Evolutionary conservation across 2,113 vertebrate species (phyloP), one percentile per base, ranked within the genome.

Genomic region (Pholis gunnellus): DNA sequence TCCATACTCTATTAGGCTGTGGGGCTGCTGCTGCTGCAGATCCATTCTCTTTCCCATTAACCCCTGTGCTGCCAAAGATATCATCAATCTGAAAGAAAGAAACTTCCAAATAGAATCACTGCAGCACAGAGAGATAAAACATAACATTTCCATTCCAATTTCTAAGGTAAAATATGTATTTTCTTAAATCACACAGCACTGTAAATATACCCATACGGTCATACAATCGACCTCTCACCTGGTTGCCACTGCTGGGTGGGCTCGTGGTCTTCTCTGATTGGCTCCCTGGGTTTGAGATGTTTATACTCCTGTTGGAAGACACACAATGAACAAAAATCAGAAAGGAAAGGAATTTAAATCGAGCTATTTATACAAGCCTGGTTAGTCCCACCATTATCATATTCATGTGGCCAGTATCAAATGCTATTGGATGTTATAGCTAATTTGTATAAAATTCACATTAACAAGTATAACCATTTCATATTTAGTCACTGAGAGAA

Each of bases 31-130:
- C 7, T 5, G 88, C 88, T 69, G 96, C 94, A 9, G 95, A 88
- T 52, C 96, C 97, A 44, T 96, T 97, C 75, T 97, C 97, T 90
- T 96, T 97, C 67, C 89, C 96, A 59, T 98, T 96, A 67, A 96
- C 93, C 54, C 94, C 94, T 9, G 95, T 61, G 82, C 93, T 95
- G 68, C 96, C 95, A 70, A 99, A 99, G 66, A 97, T 95, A 46
- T 96, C 97, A 56, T 99, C 97, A 68, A 98, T 96, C 96, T 99
- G 94, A 76, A 77, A 66, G 25, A 5, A 46, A 38, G 31, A 63
- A 25, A 73, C n/a, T 0, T 4, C 3, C 5, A 2, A 6, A 44
- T 54, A 10, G 5, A 31, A 44, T 40, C 5, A 34, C 6, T 60
- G 64, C 22, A 38, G 17, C 5, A 44, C 9, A 67, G 14, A 38